Evolutionary conservation across 2,888 invertebrate genomes (phyloP).

Genomic region (Aricia artaxerxes): DNA sequence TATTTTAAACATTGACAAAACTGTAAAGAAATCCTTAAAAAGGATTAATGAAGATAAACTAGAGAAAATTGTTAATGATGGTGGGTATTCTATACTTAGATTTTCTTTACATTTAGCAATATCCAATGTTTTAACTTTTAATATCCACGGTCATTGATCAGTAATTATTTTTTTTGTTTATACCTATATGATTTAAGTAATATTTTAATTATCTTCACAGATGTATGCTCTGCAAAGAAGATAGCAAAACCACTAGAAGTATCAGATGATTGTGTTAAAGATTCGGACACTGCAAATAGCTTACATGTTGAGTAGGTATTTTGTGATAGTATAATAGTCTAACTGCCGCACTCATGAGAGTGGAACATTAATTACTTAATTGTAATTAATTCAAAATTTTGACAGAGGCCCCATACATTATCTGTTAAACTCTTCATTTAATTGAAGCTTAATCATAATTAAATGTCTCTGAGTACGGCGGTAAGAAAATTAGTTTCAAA

Average conservation of each 20-base stretch:
- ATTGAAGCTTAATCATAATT: too few relatives aligned
- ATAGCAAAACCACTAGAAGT: slow-evolving; percentile 46
- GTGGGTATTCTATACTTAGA: slow-evolving; percentile 42
- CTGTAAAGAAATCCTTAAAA: slow-evolving; percentile 34
- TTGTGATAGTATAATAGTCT: background rate
- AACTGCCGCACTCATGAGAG: too few relatives aligned
- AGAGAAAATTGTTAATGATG: slow-evolving; percentile 43
- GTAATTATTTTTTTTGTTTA: background rate
- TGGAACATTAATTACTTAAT: too few relatives aligned
- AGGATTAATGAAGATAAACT: slow-evolving; percentile 39
- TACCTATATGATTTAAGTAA: background rate
- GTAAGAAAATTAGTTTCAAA: too few relatives aligned
- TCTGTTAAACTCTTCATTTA: too few relatives aligned
- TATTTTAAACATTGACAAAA: slow-evolving; percentile 38
- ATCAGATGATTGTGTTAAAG: background rate
- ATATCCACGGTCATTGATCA: background rate
- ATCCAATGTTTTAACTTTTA: too few relatives aligned
- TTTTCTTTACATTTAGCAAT: background rate
- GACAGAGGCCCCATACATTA: too few relatives aligned
- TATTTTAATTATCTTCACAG: slow-evolving; percentile 49
- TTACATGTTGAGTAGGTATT: slow-evolving; percentile 13
- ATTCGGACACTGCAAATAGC: background rate
- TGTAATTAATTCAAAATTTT: too few relatives aligned
- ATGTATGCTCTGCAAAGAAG: slow-evolving; percentile 55
- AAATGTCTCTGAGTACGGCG: too few relatives aligned